phyloP scores from a whole-genome alignment of 2,113 vertebrate genomes.

The Dipodomys merriami region DNA sequence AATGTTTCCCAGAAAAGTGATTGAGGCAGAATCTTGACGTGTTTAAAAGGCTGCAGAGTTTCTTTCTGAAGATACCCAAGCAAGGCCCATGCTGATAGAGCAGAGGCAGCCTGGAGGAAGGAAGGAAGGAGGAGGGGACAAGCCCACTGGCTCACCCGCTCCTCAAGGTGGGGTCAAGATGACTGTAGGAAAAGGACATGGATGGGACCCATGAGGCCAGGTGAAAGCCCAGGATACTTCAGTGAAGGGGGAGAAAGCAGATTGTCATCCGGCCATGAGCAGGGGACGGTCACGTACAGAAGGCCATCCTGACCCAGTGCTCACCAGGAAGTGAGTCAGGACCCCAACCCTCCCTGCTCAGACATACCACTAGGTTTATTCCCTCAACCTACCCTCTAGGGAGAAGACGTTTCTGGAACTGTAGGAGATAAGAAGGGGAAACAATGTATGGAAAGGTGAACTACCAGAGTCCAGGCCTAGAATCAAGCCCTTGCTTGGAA shows the following conservation, averaged over 20 bases:
- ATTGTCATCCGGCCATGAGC: too few species aligned
- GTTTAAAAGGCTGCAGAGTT: background rate
- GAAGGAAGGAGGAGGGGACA: background rate
- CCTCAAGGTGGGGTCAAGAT: background rate
- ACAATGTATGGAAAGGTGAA: background rate
- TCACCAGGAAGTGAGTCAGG: too few species aligned
- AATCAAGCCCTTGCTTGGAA: background rate
- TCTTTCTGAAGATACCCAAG: background rate
- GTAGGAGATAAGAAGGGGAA: background rate
- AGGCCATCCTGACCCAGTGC: background rate
- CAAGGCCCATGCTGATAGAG: background rate
- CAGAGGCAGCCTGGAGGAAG: background rate
- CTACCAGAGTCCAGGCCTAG: background rate
- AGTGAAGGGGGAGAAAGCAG: background rate
- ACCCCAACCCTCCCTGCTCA: fast-evolving
- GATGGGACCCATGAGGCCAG: background rate
- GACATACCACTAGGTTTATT: fast-evolving
- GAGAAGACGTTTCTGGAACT: background rate
- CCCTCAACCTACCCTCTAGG: background rate
- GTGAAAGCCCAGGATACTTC: background rate
- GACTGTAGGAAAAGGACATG: fast-evolving
- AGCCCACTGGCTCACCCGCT: background rate
- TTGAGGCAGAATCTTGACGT: background rate
- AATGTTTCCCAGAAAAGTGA: background rate
- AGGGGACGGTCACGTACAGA: too few species aligned